Evolutionary conservation across 2,113 vertebrate species (phyloP).

Genomic region (Lamprotornis superbus): DNA sequence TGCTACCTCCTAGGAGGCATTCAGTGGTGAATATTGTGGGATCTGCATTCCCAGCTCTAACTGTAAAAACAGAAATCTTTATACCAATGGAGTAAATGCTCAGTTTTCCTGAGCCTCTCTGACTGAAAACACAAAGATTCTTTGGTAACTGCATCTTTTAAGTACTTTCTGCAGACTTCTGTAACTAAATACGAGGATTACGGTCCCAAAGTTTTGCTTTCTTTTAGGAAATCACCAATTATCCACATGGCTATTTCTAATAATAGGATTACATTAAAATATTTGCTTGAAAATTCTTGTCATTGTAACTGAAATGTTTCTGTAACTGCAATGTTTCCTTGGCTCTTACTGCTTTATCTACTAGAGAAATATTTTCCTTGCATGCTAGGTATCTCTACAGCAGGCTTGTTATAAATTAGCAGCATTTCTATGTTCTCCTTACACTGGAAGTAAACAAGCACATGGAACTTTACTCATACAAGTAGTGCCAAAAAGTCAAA

Average conservation of each 20-base stretch:
- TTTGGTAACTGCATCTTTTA: not conserved
- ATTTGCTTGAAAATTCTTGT: not conserved
- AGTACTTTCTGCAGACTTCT: not conserved
- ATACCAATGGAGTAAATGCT: not conserved
- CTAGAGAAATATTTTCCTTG: not conserved
- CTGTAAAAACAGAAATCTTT: not conserved
- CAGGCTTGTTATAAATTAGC: not conserved
- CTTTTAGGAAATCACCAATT: not conserved
- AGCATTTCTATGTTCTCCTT: not conserved
- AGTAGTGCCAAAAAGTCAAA: not conserved
- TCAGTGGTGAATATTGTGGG: not conserved
- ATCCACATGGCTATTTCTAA: not conserved
- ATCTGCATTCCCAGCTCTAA: not conserved
- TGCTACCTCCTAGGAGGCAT: not conserved
- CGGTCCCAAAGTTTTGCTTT: not conserved
- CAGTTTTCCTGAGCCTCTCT: not conserved
- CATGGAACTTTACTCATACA: not conserved
- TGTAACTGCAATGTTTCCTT: not conserved
- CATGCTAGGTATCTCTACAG: not conserved
- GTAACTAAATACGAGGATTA: not conserved
- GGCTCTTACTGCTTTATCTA: not conserved
- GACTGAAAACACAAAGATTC: not conserved
- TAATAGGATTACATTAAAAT: not conserved
- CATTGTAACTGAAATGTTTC: not conserved
- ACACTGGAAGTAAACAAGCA: not conserved